These are phyloP conservation scores for Amphiprion clarkii DNA, from an alignment of 2,797 vertebrate species.

Conservation along the genomic window DNA sequence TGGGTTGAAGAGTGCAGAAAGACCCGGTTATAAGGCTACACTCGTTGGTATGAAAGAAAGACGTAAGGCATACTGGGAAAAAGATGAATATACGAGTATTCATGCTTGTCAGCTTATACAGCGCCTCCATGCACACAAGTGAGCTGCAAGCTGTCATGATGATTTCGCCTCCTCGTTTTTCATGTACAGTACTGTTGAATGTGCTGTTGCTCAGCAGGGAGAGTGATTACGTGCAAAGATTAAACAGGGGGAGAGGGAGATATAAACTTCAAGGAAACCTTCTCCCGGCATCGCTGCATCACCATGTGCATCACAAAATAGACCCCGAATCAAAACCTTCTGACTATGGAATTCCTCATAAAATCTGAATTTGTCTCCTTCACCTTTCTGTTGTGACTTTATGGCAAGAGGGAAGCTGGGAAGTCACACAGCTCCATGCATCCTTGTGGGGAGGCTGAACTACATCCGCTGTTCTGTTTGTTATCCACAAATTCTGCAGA, in stretches of 20 bases:
- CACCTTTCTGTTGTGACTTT: slow-evolving; percentile 45
- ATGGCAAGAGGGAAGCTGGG: slow-evolving; percentile 42
- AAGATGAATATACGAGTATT: slow-evolving; percentile 53
- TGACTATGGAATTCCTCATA: slow-evolving; percentile 48
- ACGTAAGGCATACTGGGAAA: slow-evolving; percentile 42
- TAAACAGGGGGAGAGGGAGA: slow-evolving; percentile 60
- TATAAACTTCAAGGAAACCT: slow-evolving; percentile 65
- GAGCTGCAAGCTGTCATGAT: slow-evolving; percentile 73
- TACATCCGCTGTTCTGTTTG: slow-evolving; percentile 38
- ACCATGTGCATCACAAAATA: slow-evolving; percentile 62
- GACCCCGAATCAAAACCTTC: slow-evolving; percentile 51
- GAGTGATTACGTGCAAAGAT: slow-evolving; percentile 76
- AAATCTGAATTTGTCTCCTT: slow-evolving; percentile 52
- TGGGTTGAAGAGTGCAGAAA: slow-evolving; percentile 24
- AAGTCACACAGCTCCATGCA: slow-evolving; percentile 11
- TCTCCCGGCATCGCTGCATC: slow-evolving; percentile 59
- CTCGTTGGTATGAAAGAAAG: slow-evolving; percentile 41
- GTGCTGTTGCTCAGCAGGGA: slow-evolving; percentile 59
- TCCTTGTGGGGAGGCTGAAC: slow-evolving; percentile 32
- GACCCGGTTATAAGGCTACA: slow-evolving; percentile 5
- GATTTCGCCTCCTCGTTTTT: slow-evolving; percentile 74
- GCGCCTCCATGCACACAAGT: slow-evolving; percentile 61
- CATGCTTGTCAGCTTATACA: slow-evolving; percentile 41
- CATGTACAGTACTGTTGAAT: slow-evolving; percentile 68
- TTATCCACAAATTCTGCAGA: slow-evolving; percentile 42